Evolutionary conservation across 2,888 invertebrate species (phyloP), one percentile per base, ranked within the genome.

Genomic region (Selenia dentaria): DNA sequence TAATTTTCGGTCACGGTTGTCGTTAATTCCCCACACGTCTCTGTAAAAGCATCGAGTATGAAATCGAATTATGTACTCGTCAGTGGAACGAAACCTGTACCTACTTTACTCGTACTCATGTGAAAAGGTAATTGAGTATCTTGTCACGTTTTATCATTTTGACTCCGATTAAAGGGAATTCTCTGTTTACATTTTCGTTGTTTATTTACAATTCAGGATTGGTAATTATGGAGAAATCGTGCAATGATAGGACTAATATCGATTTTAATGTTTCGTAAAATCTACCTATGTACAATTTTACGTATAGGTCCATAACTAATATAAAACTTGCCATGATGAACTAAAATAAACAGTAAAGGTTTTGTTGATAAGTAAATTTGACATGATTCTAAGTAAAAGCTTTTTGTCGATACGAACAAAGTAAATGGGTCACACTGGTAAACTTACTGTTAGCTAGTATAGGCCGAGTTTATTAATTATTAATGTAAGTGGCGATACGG

Each of bases 1-100:
- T 80, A 80, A 71, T 74, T 70, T 70, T 77, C 71, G 64, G 78
- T 71, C 68, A 75, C 75, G 83, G 80, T 77, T 63, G 70, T 77
- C 77, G 73, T 61, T 63, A 63, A 79, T 79, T 79, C 71, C 70
- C 69, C 70, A 68, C 74, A 73, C 79, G 72, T 79, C 71, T 70
- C 67, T 62, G 73, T 75, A 65, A 78, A 73, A 68, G 70, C 68
- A 74, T 67, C 66, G 58, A 62, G 73, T 78, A 74, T 79, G 67
- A 74, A 80, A 79, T 79, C 69, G 67, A 71, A 75, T 78, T 77
- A 77, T 67, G 6, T n/a, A 24, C 24, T 61, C 67, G 67, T 51
- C 47, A 53, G 65, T 62, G 73, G 66, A 74, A 77, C 75, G 61
- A 64, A 77, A 71, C 73, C 63, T 62, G 74, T n/a, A n/a, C n/a